Conservation (phyloP, 2,888 invertebrate genomes). For the Selenia dentaria region DNA sequence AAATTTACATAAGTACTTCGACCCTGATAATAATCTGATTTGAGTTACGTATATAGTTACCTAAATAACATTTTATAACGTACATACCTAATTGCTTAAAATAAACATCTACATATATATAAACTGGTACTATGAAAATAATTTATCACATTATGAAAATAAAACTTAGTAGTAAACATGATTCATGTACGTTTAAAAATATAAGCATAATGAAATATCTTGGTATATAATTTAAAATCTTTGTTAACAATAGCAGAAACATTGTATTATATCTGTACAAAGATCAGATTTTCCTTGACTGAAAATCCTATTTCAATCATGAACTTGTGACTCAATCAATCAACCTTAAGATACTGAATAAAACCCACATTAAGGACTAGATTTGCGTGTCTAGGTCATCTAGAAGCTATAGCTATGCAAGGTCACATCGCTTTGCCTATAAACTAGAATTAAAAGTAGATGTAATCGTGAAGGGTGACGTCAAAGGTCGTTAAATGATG, state of each 20-base stretch:
- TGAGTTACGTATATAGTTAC: neutral
- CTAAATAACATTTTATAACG: no score
- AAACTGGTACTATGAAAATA: no score
- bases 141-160: no score
- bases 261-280: no score
- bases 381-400: constrained; percentile 20
- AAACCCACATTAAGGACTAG: constrained; percentile 8
- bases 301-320: neutral
- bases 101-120: no score
- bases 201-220: no score
- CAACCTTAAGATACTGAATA: constrained; percentile 4
- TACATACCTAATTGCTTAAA: no score
- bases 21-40: neutral
- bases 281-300: neutral
- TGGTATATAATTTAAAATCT: no score
- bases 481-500: constrained; percentile 3
- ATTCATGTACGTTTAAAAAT: no score
- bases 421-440: constrained; percentile 14
- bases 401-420: constrained; percentile 7
- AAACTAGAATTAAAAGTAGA: constrained; percentile 18
- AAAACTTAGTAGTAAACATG: no score
- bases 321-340: constrained; percentile 8
- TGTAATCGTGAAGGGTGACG: constrained; percentile 9
- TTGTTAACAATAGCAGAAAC: no score
- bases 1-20: constrained; percentile 1